Percentiles rank a stretch among this genome's conserved stretches.
Evolutionary conservation across 2,113 vertebrate genomes (phyloP).

Genomic region (Pimephales promelas): DNA sequence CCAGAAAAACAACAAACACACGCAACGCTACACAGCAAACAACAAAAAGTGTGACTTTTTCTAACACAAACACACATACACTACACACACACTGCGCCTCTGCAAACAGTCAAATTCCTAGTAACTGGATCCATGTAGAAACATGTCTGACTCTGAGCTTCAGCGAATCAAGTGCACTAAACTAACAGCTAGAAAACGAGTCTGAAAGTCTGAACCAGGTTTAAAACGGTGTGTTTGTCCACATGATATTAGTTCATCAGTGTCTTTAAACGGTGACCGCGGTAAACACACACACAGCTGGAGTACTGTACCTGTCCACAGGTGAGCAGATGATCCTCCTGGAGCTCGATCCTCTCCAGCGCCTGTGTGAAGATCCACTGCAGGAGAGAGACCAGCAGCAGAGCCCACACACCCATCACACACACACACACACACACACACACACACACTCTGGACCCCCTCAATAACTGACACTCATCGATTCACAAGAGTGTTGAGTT

Average conservation of each 20-base stretch:
- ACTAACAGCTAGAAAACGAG: too few species aligned
- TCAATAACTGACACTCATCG: neutral
- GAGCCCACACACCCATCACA: conserved; percentile 26
- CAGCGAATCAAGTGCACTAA: neutral
- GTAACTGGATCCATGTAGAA: conserved; percentile 21
- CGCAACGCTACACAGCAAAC: neutral
- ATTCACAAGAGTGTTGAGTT: neutral
- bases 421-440: neutral
- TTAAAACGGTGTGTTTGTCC: neutral
- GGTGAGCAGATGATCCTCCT: neutral
- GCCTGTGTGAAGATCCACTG: neutral
- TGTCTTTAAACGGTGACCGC: neutral
- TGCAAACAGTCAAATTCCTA: neutral
- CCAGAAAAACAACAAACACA: neutral
- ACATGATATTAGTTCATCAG: neutral
- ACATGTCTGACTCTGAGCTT: conserved; percentile 12
- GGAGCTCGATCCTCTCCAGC: conserved; percentile 13
- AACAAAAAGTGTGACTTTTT: neutral
- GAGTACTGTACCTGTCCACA: conserved; percentile 37
- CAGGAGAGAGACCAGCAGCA: conserved; percentile 12
- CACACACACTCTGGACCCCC: neutral
- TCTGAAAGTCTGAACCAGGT: neutral
- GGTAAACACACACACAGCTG: neutral
- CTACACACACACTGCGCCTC: too few species aligned
- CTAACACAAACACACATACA: too few species aligned